Conservation (phyloP, 2,888 invertebrate genomes). For the Colostygia pectinataria region DNA sequence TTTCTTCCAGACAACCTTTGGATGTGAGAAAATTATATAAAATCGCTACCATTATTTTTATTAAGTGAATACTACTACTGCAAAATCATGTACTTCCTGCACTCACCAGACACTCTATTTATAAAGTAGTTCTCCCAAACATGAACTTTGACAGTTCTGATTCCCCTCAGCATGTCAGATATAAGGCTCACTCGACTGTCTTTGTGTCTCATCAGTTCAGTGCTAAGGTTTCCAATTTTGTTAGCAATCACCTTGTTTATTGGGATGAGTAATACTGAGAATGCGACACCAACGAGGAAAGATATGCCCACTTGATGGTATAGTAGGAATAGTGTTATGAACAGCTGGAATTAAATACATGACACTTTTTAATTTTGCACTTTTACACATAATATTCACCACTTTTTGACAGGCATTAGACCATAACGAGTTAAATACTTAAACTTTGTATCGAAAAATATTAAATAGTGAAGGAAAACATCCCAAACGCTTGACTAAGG, state of each 20-base stretch:
- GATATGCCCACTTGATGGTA: slow-evolving; percentile 95
- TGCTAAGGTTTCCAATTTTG: slow-evolving; percentile 93
- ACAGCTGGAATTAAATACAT: slow-evolving; percentile 86
- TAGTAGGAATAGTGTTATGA: slow-evolving; percentile 91
- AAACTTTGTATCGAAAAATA: too few species aligned
- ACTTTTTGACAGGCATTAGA: too few species aligned
- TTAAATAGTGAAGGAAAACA: too few species aligned
- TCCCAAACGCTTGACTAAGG: too few species aligned
- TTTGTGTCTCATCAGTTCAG: slow-evolving; percentile 94
- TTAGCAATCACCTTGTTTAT: slow-evolving; percentile 95
- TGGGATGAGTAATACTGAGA: slow-evolving; percentile 94
- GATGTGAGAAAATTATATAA: too few species aligned
- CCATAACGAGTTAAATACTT: too few species aligned
- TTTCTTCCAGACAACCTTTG: too few species aligned
- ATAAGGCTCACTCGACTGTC: slow-evolving; percentile 94
- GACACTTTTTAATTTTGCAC: neutral
- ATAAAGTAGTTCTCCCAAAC: slow-evolving; percentile 97
- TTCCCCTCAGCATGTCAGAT: slow-evolving; percentile 93
- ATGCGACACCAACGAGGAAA: slow-evolving; percentile 94
- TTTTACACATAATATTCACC: too few species aligned
- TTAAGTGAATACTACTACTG: too few species aligned
- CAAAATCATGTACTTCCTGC: too few species aligned
- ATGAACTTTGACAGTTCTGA: slow-evolving; percentile 94
- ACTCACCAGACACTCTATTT: slow-evolving; percentile 85
- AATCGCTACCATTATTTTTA: too few species aligned